Conservation (phyloP, 1,140 invertebrate species). For the Lepidurus packardi region DNA sequence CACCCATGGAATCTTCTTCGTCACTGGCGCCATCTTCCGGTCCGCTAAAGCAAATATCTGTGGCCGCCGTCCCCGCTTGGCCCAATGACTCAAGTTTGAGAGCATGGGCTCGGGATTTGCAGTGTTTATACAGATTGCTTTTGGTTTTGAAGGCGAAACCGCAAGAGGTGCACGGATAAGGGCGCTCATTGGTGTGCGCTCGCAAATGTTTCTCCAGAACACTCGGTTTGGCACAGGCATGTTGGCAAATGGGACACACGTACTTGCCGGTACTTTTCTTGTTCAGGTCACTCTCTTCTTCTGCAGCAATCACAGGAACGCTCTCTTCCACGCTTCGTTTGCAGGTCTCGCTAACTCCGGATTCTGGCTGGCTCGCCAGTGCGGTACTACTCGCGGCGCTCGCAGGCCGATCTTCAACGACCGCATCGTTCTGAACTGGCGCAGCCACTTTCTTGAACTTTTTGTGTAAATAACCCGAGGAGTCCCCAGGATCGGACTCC, state of each 20-base stretch:
- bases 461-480: slow-evolving; percentile 71
- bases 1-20: slow-evolving; percentile 28
- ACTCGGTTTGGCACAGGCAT: slow-evolving; percentile 86
- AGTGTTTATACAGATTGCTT: slow-evolving; percentile 88
- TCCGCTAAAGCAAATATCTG: slow-evolving; percentile 23
- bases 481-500: slow-evolving; percentile 17
- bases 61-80: slow-evolving; percentile 27
- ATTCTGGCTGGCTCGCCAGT: background rate
- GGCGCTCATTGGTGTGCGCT: slow-evolving; percentile 85
- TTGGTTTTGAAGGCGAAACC: slow-evolving; percentile 91
- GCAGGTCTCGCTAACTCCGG: background rate
- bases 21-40: slow-evolving; percentile 29
- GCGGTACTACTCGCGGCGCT: slow-evolving; percentile 31
- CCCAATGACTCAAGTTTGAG: slow-evolving; percentile 49
- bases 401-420: slow-evolving; percentile 43
- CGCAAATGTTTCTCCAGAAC: slow-evolving; percentile 88
- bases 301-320: slow-evolving; percentile 37
- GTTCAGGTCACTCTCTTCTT: slow-evolving; percentile 39
- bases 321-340: background rate
- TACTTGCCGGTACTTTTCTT: slow-evolving; percentile 51
- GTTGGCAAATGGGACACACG: slow-evolving; percentile 78
- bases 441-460: slow-evolving; percentile 71
- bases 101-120: slow-evolving; percentile 72
- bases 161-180: slow-evolving; percentile 80
- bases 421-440: slow-evolving; percentile 51